Conservation (phyloP, 2,797 vertebrate species). For the Toxotes lorentzi region DNA sequence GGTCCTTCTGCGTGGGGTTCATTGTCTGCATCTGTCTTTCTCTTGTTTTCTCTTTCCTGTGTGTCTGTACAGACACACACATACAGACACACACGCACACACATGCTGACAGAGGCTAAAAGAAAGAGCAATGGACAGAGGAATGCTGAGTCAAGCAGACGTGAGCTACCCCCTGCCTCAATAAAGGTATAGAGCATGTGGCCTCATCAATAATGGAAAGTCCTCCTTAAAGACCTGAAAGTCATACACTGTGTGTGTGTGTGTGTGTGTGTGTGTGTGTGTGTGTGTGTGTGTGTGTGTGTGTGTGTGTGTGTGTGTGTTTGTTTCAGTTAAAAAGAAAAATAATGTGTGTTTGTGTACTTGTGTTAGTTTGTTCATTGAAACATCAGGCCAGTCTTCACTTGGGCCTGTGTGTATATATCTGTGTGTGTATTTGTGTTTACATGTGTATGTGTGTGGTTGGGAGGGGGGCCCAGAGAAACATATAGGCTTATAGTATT, state of each 20-base stretch:
- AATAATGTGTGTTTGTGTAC: not conserved
- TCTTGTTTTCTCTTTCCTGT: conserved; percentile 55
- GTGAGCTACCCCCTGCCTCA: conserved; percentile 66
- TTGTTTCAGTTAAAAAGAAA: not conserved
- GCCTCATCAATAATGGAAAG: conserved; percentile 86
- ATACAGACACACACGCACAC: conserved; percentile 44
- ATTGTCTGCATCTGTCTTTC: conserved; percentile 55
- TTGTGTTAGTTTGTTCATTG: conserved; percentile 14
- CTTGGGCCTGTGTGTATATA: not conserved
- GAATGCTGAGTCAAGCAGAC: conserved; percentile 85
- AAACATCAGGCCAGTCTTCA: not conserved
- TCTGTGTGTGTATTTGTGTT: conserved; percentile 7
- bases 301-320: conserved; percentile 18
- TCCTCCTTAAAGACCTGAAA: conserved; percentile 68
- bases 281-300: conserved; percentile 17
- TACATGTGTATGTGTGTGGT: conserved; percentile 1
- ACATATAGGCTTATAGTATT: conserved; percentile 27
- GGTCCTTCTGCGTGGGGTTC: conserved; percentile 25
- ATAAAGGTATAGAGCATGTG: conserved; percentile 79
- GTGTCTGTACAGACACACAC: conserved; percentile 29
- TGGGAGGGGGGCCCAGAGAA: not conserved
- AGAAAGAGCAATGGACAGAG: conserved; percentile 67
- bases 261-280: conserved; percentile 17
- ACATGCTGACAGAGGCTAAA: conserved; percentile 80
- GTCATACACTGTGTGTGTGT: conserved; percentile 28